Conservation (phyloP, 2,888 invertebrate genomes). For the Limnephilus rhombicus region DNA sequence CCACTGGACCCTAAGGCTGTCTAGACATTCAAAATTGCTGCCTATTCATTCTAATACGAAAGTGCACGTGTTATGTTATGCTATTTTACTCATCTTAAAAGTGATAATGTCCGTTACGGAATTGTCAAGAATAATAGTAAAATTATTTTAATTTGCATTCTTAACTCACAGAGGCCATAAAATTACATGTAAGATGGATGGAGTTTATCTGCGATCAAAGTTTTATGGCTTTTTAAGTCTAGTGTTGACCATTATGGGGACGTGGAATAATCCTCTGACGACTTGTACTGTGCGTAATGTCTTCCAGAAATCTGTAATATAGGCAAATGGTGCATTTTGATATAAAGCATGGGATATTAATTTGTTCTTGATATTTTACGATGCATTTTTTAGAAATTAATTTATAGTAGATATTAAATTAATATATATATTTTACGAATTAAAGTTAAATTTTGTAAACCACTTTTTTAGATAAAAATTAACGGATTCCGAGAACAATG, state of each 20-base stretch:
- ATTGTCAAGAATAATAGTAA: background rate
- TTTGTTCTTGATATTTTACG: no score
- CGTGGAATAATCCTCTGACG: background rate
- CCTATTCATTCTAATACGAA: background rate
- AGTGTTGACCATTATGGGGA: background rate
- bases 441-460: no score
- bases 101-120: background rate
- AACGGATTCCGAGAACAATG: no score
- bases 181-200: background rate
- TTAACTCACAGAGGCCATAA: background rate
- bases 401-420: no score
- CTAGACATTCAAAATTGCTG: slow-evolving; percentile 29
- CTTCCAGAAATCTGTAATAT: background rate
- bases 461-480: no score
- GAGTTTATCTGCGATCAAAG: background rate
- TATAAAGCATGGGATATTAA: no score
- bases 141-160: background rate
- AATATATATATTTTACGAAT: no score
- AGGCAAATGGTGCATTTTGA: background rate
- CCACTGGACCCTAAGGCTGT: slow-evolving; percentile 20
- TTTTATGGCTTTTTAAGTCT: background rate
- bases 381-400: no score
- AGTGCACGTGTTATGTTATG: background rate
- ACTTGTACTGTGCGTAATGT: background rate
- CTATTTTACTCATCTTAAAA: background rate